phyloP scores from a whole-genome alignment of 2,797 vertebrate species.

The Lepidocolaptes lacrymiger region DNA sequence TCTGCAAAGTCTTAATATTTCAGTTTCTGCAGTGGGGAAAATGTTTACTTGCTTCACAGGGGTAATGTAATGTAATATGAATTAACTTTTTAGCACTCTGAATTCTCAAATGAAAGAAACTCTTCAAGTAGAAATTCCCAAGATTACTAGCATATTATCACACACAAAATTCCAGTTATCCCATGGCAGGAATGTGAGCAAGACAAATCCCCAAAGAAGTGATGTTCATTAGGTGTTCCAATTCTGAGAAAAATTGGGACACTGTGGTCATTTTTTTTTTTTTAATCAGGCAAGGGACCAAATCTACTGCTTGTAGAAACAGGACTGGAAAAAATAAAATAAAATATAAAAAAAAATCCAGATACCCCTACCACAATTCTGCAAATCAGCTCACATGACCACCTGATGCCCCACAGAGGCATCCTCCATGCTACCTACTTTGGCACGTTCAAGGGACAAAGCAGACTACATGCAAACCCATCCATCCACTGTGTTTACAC shows the following conservation, averaged over 20 bases:
- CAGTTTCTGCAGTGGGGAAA: not conserved
- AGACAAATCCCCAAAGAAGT: slow-evolving; percentile 34
- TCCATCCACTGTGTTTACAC: not conserved
- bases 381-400: not conserved
- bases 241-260: slow-evolving; percentile 30
- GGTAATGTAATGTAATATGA: not conserved
- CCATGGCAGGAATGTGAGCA: slow-evolving; percentile 2
- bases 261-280: not conserved
- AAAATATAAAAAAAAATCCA: not conserved
- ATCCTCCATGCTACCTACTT: not conserved
- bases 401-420: not conserved
- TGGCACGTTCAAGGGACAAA: not conserved
- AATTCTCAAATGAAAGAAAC: slow-evolving; percentile 29
- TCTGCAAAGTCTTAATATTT: not conserved
- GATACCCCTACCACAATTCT: not conserved
- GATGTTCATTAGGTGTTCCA: not conserved
- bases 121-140: slow-evolving; percentile 12
- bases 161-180: not conserved
- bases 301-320: not conserved
- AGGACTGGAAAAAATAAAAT: not conserved
- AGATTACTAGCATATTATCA: not conserved
- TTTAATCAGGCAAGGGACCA: not conserved
- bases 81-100: slow-evolving; percentile 9
- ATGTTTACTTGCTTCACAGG: slow-evolving; percentile 2
- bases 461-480: not conserved